A percentile compares a stretch with the other conserved stretches of the same genome.
These are phyloP conservation scores for Forficula auricularia DNA, from an alignment of 1,140 invertebrate species.

Conservation along the genomic window DNA sequence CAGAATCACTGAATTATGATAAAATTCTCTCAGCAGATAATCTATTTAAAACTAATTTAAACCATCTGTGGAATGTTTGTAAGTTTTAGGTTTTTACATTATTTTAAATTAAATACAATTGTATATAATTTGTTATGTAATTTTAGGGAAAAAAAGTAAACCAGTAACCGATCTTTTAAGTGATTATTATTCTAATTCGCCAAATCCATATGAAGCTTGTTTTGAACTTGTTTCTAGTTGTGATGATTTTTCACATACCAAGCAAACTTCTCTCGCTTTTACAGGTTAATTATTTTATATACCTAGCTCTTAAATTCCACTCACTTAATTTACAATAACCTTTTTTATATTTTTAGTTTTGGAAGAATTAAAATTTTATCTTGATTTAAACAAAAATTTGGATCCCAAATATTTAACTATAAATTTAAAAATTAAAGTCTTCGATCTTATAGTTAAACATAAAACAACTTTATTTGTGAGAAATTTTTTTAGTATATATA, in stretches of 20 bases:
- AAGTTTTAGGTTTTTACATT: too few relatives aligned
- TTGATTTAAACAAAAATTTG: constrained; percentile 19
- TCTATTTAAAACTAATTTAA: too few relatives aligned
- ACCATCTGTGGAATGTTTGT: too few relatives aligned
- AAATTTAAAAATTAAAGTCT: constrained; percentile 38
- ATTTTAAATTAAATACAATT: too few relatives aligned
- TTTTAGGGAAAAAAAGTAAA: constrained; percentile 34
- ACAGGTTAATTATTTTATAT: constrained; percentile 22
- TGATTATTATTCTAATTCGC: constrained; percentile 28
- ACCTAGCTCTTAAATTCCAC: constrained; percentile 4
- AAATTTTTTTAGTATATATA: constrained; percentile 31
- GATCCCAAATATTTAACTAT: constrained; percentile 26
- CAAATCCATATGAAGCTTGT: constrained; percentile 35
- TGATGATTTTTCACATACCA: constrained; percentile 34
- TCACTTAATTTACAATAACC: constrained; percentile 5
- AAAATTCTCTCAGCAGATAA: too few relatives aligned
- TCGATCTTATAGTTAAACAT: constrained; percentile 36
- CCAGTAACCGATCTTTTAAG: constrained; percentile 29
- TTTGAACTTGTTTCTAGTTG: constrained; percentile 35
- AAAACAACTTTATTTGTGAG: constrained; percentile 32
- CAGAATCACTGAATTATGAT: too few relatives aligned
- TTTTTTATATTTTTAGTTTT: constrained; percentile 28
- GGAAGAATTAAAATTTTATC: constrained; percentile 36
- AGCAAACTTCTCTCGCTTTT: constrained; percentile 33
- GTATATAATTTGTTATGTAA: too few relatives aligned